A percentile compares a stretch with the other conserved stretches of the same genome.
Evolutionary conservation across 2,797 vertebrate species (phyloP).

Genomic region (Phoebastria nigripes): DNA sequence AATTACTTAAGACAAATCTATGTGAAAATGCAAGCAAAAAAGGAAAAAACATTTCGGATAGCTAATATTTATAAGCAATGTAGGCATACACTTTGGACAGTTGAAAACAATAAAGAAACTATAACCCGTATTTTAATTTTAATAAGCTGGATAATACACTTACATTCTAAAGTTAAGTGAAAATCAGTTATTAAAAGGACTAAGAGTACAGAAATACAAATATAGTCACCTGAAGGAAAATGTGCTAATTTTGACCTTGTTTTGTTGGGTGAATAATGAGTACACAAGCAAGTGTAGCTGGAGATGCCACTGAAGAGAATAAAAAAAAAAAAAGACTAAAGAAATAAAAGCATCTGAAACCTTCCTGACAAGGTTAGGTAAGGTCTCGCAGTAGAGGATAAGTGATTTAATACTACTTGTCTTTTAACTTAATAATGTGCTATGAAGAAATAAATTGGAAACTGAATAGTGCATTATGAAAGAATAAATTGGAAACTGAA

Average conservation of each 20-base stretch:
- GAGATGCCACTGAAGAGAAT: not conserved
- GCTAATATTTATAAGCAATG: not conserved
- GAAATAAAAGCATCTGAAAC: not conserved
- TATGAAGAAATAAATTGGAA: not conserved
- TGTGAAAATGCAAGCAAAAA: not conserved
- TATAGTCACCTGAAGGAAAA: not conserved
- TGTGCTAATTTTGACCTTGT: not conserved
- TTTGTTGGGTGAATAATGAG: not conserved
- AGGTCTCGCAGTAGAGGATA: not conserved
- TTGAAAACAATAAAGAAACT: not conserved
- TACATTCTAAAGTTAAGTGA: not conserved
- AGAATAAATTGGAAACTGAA: not conserved
- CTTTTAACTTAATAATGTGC: not conserved
- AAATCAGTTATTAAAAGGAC: not conserved
- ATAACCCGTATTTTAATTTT: not conserved
- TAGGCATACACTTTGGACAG: not conserved
- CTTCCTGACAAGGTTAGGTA: not conserved
- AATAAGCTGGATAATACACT: not conserved
- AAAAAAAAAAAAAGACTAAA: not conserved
- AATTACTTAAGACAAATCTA: not conserved
- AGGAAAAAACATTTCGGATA: not conserved
- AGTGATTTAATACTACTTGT: not conserved
- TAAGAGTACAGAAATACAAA: not conserved
- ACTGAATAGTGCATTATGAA: not conserved
- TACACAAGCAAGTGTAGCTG: not conserved